Base-by-base conservation (phyloP, 2,797 vertebrate genomes). In the Todus mexicanus region DNA sequence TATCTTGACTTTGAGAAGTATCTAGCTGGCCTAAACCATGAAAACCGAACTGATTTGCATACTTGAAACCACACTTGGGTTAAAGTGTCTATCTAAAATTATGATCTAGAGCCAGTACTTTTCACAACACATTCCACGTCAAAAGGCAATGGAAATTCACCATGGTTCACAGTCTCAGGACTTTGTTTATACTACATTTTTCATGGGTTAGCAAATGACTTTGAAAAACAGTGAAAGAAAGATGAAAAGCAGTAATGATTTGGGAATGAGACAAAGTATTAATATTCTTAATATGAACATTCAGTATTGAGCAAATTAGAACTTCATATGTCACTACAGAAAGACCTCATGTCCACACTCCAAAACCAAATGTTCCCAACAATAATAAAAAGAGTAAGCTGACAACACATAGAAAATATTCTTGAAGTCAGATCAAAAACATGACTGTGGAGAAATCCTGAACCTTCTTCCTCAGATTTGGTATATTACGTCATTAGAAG, bases 401-500 rank as follows among this genome's bases (percentile, higher is more conserved):
- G 42, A 76, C 31, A 31, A 59, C 43, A 68, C 42, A 35, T 88
- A 70, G 19, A 87, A 94, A 93, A 75, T 68, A 93, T 90, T 93
- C 68, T 82, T 91, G 60, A 47, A 81, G 90, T 92, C 92, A 96
- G 75, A 87, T 95, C 76, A 95, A 96, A 96, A 91, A 92, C 64
- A 86, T 70, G 86, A 76, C 57, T 94, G 48, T 85, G 92, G 93
- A 96, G 92, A 97, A 90, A 79, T 94, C 91, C 79, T 90, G 75
- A 94, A 93, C 16, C 20, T 37, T 45, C 7, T 70, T 40, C 59
- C 78, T 91, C 86, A 93, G 61, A 91, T 81, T 93, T 87, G 79
- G 45, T 96, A 33, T 73, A 91, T 95, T 96, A 92, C 96, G 93
- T 97, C 96, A 95, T 94, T 93, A 97, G 93, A 97, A 95, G 71